Evolutionary conservation across 2,113 vertebrate species (phyloP).

Genomic region (Erythrocebus patas): DNA sequence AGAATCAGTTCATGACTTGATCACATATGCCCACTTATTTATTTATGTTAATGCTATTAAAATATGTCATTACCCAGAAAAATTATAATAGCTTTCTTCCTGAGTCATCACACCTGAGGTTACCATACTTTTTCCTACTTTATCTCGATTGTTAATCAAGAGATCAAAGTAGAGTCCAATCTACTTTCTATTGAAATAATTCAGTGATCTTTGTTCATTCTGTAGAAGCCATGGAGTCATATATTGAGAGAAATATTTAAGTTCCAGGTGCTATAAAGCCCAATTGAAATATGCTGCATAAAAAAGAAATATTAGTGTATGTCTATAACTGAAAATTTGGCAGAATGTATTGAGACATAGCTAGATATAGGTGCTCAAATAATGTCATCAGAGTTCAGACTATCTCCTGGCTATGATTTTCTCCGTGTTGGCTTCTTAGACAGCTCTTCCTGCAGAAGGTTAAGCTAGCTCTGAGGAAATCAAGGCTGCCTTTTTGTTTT

Average conservation of each 20-base stretch:
- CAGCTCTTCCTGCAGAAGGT: neutral
- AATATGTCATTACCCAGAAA: conserved; percentile 5
- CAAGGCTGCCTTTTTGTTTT: neutral
- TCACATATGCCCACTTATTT: neutral
- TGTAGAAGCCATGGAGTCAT: neutral
- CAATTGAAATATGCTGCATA: neutral
- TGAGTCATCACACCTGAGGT: neutral
- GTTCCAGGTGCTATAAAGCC: neutral
- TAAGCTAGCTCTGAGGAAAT: neutral
- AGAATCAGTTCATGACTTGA: neutral
- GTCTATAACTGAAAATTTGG: neutral
- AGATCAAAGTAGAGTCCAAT: neutral
- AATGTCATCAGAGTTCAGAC: neutral
- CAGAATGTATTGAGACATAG: neutral
- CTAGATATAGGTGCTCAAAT: neutral
- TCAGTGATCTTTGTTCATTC: conserved; percentile 5
- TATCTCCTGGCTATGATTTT: neutral
- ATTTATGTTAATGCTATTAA: conserved; percentile 44
- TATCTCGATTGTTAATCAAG: no score
- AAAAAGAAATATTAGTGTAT: neutral
- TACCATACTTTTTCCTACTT: neutral
- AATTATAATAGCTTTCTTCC: neutral
- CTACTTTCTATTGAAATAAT: conserved; percentile 11
- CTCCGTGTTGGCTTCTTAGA: neutral
- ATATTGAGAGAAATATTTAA: conserved; percentile 12